phyloP scores from a whole-genome alignment of 2,113 vertebrate genomes.

The Thalassarche chlororhynchos region DNA sequence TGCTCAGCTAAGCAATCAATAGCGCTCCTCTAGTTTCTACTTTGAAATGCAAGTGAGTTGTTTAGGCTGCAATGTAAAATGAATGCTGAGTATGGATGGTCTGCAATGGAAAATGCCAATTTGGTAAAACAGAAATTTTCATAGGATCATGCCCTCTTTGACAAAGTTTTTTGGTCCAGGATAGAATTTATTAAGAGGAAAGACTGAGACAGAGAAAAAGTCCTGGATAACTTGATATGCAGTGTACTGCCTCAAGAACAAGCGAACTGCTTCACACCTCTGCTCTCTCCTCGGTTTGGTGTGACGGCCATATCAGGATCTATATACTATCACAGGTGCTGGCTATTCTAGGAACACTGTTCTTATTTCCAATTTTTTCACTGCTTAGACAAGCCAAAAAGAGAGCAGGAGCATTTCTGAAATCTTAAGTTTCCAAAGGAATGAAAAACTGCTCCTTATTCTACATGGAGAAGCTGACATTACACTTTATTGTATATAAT shows the following conservation, averaged over 20 bases:
- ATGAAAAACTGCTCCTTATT: background rate
- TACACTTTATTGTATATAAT: background rate
- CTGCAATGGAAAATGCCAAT: background rate
- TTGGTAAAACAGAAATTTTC: background rate
- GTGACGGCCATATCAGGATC: background rate
- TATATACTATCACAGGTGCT: background rate
- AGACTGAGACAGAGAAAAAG: background rate
- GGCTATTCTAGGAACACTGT: background rate
- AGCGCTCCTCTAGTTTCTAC: slow-evolving; percentile 37
- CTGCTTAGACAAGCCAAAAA: background rate
- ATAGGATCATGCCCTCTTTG: background rate
- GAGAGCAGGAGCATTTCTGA: background rate
- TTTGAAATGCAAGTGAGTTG: slow-evolving; percentile 58
- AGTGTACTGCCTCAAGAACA: background rate
- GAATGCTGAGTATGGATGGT: background rate
- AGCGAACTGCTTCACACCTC: background rate
- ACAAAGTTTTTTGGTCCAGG: background rate
- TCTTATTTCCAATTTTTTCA: background rate
- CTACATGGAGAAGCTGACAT: background rate
- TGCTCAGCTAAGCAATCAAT: slow-evolving; percentile 57
- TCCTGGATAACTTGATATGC: background rate
- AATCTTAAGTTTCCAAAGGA: background rate
- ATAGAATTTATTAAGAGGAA: background rate
- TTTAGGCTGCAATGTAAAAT: slow-evolving; percentile 34
- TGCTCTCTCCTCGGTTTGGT: background rate